phyloP scores from a whole-genome alignment of 2,113 vertebrate species.

The Lophura nycthemera region DNA sequence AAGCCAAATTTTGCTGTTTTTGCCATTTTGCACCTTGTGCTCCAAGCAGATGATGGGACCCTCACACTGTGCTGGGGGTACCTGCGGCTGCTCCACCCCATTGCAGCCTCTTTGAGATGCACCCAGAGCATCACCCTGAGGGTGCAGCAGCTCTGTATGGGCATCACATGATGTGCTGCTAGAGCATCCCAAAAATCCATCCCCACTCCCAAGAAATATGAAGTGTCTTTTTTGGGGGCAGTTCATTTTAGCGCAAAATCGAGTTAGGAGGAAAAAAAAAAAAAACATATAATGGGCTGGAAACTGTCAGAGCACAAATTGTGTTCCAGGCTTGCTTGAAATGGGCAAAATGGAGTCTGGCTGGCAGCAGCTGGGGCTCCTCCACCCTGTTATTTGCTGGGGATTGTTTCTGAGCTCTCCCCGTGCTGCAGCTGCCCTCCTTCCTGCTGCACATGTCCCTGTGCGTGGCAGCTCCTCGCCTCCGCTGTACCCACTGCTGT shows the following conservation, averaged over 20 bases:
- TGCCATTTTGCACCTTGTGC: not conserved
- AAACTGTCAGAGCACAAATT: not conserved
- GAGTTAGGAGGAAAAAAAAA: not conserved
- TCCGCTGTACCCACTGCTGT: fast-evolving
- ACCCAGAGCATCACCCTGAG: fast-evolving
- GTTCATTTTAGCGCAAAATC: conserved; percentile 1
- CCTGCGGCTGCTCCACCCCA: not conserved
- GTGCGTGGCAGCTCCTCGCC: fast-evolving
- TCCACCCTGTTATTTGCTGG: not conserved
- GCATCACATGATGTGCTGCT: not conserved
- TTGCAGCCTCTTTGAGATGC: not conserved
- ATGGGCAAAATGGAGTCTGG: not conserved
- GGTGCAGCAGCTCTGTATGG: not conserved
- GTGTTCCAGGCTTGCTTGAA: not conserved
- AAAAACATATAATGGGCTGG: not conserved
- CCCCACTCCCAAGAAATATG: not conserved
- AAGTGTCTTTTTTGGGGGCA: fast-evolving
- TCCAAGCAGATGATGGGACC: not conserved
- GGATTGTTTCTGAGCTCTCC: not conserved
- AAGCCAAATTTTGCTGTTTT: not conserved
- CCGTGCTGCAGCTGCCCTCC: not conserved
- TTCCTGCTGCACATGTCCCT: not conserved
- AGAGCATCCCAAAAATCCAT: not conserved
- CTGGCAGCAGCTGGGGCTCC: conserved; percentile 1
- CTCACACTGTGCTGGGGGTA: not conserved